These are phyloP conservation scores for Branchellion lobata DNA, from an alignment of 2,888 invertebrate species.

Conservation along the genomic window DNA sequence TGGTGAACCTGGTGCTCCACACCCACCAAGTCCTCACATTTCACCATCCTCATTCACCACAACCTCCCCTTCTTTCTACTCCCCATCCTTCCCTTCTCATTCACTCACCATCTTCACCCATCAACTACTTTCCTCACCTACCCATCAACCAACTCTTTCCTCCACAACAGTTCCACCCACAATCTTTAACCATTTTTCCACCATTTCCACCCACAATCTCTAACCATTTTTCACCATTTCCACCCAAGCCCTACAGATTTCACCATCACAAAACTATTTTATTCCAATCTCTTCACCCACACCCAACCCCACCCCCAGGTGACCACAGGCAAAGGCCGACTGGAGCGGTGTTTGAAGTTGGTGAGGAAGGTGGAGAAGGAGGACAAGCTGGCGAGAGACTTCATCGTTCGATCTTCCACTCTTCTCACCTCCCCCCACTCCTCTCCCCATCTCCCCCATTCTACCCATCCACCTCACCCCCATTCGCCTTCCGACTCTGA, in stretches of 20 bases:
- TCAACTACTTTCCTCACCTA: too few relatives aligned
- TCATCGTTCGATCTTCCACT: not conserved
- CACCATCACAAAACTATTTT: not conserved
- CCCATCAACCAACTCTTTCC: not conserved
- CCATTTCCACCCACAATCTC: too few relatives aligned
- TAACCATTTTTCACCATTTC: too few relatives aligned
- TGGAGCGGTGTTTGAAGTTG: slow-evolving; percentile 22
- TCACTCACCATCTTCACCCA: too few relatives aligned
- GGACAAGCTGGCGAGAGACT: not conserved
- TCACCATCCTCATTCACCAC: too few relatives aligned
- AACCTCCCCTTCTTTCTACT: too few relatives aligned
- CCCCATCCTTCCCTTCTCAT: too few relatives aligned
- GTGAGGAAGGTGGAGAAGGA: slow-evolving; percentile 28
- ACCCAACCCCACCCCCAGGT: slow-evolving; percentile 2
- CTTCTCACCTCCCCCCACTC: slow-evolving; percentile 1
- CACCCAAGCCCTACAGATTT: not conserved
- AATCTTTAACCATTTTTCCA: too few relatives aligned
- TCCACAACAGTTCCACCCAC: too few relatives aligned
- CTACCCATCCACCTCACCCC: not conserved
- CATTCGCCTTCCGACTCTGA: not conserved
- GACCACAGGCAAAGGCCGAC: slow-evolving; percentile 20
- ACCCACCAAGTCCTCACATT: not conserved
- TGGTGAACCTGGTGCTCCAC: not conserved
- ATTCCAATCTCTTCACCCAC: too few relatives aligned
- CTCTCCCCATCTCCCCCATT: slow-evolving; percentile 15